Evolutionary conservation across 2,113 vertebrate genomes (phyloP), one percentile per base, ranked within the genome.

Genomic region (Nycticryphes semicollaris): DNA sequence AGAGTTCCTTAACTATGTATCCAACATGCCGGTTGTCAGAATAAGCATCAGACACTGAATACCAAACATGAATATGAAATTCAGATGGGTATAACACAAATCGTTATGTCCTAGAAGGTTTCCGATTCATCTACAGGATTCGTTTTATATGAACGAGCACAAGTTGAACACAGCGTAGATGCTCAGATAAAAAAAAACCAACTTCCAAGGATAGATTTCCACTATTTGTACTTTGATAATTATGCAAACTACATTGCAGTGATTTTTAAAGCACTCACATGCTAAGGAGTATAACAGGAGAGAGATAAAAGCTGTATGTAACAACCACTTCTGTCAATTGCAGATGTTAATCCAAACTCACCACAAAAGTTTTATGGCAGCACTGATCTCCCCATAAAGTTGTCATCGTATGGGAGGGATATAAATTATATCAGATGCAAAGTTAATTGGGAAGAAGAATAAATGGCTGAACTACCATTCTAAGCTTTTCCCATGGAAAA

Each of bases 131-230:
- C 64, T 64, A 27, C 35, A 78, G 39, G 30, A 64, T 45, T 59
- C 39, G 20, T 35, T 66, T 56, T 18, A 45, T 3, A 47, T 13
- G 9, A 88, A 27, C 8, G 24, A 0, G 0, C 1, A 2, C 14
- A 78, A 45, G 31, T 59, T 41, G 84, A 91, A 84, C 12, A 69
- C 22, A 35, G 6, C 4, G n/a, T 4, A 87, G 27, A n/a, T 7
- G 1, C 23, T 81, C 30, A 81, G 54, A 85, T 70, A 74, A 81
- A 81, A 0, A 33, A 45, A 87, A 60, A 39, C 10, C 10, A 45
- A 19, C 27, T n/a, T 87, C 33, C 48, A 68, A 79, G 30, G 39
- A 43, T 2, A 59, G n/a, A 33, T 18, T 70, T 90, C 59, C 51
- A 60, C 43, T 74, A 33, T 8, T 84, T 70, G 30, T 80, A 28